Percentiles rank a stretch among this genome's conserved stretches.
phyloP scores from a whole-genome alignment of 2,797 vertebrate genomes.

The Rhinogobio ventralis region DNA sequence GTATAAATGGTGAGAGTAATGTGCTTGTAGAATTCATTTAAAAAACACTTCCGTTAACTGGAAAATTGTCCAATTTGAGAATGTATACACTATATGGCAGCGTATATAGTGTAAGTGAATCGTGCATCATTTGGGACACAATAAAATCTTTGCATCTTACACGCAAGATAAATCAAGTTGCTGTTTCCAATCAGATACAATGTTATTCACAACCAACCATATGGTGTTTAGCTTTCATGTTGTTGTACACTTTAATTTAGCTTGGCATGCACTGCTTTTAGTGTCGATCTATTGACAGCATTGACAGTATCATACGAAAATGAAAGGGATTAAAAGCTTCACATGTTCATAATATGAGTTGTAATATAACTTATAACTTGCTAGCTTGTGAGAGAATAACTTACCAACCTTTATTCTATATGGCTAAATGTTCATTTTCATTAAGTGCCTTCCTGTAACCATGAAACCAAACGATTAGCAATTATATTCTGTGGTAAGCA shows the following conservation, averaged over 20 bases:
- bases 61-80: not conserved
- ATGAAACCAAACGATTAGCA: not conserved
- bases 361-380: not conserved
- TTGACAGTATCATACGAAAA: not conserved
- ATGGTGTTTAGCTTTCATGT: not conserved
- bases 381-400: not conserved
- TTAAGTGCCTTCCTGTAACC: not conserved
- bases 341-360: not conserved
- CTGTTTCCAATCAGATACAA: not conserved
- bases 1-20: not conserved
- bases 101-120: not conserved
- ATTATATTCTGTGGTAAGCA: not conserved
- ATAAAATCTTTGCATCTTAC: not conserved
- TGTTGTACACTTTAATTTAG: not conserved
- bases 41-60: not conserved
- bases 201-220: not conserved
- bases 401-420: not conserved
- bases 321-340: not conserved
- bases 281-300: not conserved
- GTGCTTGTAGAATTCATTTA: not conserved
- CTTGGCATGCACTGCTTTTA: not conserved
- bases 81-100: too few species aligned
- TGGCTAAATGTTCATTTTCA: not conserved
- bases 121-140: not conserved
- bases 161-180: not conserved